Percentiles rank a stretch among this genome's conserved stretches.
phyloP scores from a whole-genome alignment of 2,888 invertebrate species.

The Ariolimax columbianus region DNA sequence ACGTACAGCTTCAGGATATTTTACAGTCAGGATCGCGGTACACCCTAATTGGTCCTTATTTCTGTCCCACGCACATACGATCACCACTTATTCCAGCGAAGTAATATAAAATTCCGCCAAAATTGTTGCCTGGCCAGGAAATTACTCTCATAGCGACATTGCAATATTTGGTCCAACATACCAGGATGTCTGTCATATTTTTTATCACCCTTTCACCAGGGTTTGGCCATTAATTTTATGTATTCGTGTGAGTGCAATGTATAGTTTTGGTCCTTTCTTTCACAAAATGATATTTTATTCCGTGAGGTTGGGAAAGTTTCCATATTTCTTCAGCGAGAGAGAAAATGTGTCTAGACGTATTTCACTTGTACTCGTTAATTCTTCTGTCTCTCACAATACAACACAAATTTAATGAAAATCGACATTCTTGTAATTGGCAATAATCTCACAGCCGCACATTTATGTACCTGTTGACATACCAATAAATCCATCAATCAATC shows the following conservation, averaged over 20 bases:
- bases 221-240: slow-evolving; percentile 9
- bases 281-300: not conserved
- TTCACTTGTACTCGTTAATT: too few relatives aligned
- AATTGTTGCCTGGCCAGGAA: slow-evolving; percentile 25
- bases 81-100: slow-evolving; percentile 33
- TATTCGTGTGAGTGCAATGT: not conserved
- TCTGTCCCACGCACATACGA: slow-evolving; percentile 45
- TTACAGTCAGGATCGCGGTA: not conserved
- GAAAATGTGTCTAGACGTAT: not conserved
- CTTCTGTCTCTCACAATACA: too few relatives aligned
- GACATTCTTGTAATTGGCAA: too few relatives aligned
- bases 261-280: not conserved
- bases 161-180: slow-evolving; percentile 38
- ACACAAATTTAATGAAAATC: too few relatives aligned
- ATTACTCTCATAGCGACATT: slow-evolving; percentile 29
- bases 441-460: too few relatives aligned
- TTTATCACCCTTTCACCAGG: not conserved
- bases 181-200: slow-evolving; percentile 1
- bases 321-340: not conserved
- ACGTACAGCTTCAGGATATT: too few relatives aligned
- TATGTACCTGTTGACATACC: too few relatives aligned
- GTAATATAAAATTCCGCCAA: slow-evolving; percentile 22
- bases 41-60: slow-evolving; percentile 43
- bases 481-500: too few relatives aligned
- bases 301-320: not conserved